Conservation (phyloP, 2,797 vertebrate species). For the Salmo trutta region DNA sequence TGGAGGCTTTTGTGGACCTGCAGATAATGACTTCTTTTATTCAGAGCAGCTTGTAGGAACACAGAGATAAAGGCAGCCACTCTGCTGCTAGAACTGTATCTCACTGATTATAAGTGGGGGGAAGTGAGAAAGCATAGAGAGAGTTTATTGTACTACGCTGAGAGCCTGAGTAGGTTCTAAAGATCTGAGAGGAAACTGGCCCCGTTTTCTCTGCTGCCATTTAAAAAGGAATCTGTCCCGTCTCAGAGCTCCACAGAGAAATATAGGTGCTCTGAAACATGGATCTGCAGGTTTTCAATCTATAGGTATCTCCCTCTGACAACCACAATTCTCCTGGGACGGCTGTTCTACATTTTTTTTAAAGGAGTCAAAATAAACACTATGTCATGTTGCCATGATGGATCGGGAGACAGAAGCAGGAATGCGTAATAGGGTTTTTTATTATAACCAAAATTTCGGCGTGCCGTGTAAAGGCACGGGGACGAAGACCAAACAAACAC, state of each 20-base stretch:
- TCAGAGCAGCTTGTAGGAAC: slow-evolving; percentile 94
- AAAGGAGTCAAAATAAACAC: slow-evolving; percentile 49
- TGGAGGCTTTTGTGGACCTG: slow-evolving; percentile 87
- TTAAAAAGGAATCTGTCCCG: slow-evolving; percentile 53
- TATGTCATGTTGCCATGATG: background rate
- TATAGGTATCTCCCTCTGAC: slow-evolving; percentile 8
- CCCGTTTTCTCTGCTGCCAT: slow-evolving; percentile 62
- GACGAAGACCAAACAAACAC: too few relatives aligned
- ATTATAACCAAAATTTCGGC: too few relatives aligned
- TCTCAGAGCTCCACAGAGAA: slow-evolving; percentile 48
- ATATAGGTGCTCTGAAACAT: background rate
- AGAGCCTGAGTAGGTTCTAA: slow-evolving; percentile 54
- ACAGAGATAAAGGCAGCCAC: slow-evolving; percentile 90
- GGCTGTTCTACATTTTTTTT: slow-evolving; percentile 37
- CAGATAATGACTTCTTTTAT: slow-evolving; percentile 94
- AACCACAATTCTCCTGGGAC: slow-evolving; percentile 35
- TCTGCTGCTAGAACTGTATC: slow-evolving; percentile 80
- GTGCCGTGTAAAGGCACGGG: rapidly evolving
- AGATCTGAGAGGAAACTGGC: slow-evolving; percentile 64
- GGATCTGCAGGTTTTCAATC: slow-evolving; percentile 4
- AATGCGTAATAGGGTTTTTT: too few relatives aligned
- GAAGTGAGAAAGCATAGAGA: slow-evolving; percentile 67
- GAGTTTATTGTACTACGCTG: slow-evolving; percentile 59
- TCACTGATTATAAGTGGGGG: slow-evolving; percentile 84
- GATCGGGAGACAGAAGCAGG: too few relatives aligned